Conservation (phyloP, 2,888 invertebrate genomes). For the Tenthredo scrophulariae region DNA sequence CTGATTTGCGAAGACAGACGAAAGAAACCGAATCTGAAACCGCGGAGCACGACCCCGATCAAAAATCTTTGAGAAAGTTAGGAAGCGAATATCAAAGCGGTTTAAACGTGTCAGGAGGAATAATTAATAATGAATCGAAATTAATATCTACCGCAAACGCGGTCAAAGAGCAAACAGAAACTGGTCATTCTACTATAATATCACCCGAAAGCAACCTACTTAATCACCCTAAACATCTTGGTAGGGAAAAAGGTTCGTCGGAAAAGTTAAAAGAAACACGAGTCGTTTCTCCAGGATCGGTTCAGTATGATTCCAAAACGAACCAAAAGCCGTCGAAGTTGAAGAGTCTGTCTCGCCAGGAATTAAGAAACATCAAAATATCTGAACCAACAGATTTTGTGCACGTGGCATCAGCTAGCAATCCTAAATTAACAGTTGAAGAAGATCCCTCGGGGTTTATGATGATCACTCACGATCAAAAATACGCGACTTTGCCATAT, state of each 20-base stretch:
- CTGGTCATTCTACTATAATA: slow-evolving; percentile 39
- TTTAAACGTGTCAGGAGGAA: background rate
- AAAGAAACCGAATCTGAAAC: background rate
- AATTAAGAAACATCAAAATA: slow-evolving; percentile 66
- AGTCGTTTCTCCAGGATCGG: background rate
- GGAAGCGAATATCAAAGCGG: background rate
- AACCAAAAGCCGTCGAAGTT: slow-evolving; percentile 37
- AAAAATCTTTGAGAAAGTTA: slow-evolving; percentile 54
- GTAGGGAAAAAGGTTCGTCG: slow-evolving; percentile 16
- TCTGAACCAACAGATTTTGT: slow-evolving; percentile 73
- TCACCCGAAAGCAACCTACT: slow-evolving; percentile 36
- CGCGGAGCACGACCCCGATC: slow-evolving; percentile 42
- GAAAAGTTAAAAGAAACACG: background rate
- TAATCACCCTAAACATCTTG: background rate
- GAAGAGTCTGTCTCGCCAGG: slow-evolving; percentile 63
- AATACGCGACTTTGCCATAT: slow-evolving; percentile 63
- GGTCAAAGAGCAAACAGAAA: background rate
- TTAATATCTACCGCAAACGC: slow-evolving; percentile 3
- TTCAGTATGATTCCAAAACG: background rate
- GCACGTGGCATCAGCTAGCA: slow-evolving; percentile 73
- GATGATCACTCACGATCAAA: slow-evolving; percentile 69
- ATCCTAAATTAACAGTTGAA: slow-evolving; percentile 60
- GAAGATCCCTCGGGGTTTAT: slow-evolving; percentile 54
- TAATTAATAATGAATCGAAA: background rate
- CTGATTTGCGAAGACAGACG: slow-evolving; percentile 26